Evolutionary conservation across 2,113 vertebrate species (phyloP), one percentile per base, ranked within the genome.

Genomic region (Dicaeum eximium): DNA sequence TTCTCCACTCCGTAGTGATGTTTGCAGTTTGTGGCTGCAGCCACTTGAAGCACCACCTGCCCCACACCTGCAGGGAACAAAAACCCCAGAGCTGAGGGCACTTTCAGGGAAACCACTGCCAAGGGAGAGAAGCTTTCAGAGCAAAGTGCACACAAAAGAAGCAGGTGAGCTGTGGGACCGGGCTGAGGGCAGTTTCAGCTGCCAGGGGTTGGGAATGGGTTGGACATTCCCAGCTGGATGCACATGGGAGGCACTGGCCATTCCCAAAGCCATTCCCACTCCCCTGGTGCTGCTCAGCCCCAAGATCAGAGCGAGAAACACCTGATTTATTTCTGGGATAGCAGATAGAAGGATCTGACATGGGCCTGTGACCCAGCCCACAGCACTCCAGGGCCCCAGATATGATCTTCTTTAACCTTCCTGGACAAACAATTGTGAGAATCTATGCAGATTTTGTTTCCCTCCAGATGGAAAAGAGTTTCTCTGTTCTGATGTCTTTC

Each of bases 1-100:
- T 99, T 99, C 98, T 99, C 99, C 70, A 99, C 98, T 27, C 99
- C 99, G 3, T 98, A 99, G 98, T 99, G 99, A 98, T 99, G 99
- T 98, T 98, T 99, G 98, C 99, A 99, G 95, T 98, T 99, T 15
- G 99, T 99, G 87, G 99, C 99, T 30, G 99, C 99, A 45, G 99
- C 99, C 31, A 99, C 99, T 95, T 99, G 99, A 74, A 99, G 98
- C 94, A 99, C 99, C n/a, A 99, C 99, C 97, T 99, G 99, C 51
- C 99, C 99, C 87, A 99, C 99, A 93, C 99, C 99, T 99, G 97
- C 45, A 69, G 66, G 25, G 25, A 61, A n/a, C 48, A 47, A 45
- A 77, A 72, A 47, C 4, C 19, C 21, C 64, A 78, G 35, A 51
- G 21, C 44, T 90, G 44, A 93, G 95, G 37, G 54, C 6, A 10